A percentile compares a stretch with the other conserved stretches of the same genome.
These are phyloP conservation scores for Hoplias malabaricus DNA, from an alignment of 2,113 vertebrate genomes.

Conservation along the genomic window DNA sequence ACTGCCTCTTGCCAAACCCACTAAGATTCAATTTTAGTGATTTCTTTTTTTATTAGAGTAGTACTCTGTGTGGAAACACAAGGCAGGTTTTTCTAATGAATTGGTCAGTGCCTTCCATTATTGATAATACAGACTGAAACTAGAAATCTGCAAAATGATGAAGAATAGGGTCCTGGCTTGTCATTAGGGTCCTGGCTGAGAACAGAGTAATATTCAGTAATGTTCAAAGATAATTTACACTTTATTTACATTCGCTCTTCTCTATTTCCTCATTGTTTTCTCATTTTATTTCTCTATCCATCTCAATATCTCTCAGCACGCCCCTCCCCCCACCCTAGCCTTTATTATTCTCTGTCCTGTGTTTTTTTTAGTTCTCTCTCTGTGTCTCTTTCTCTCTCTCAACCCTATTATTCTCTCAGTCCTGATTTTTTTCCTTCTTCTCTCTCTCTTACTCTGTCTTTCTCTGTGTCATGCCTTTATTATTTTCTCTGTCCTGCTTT, in stretches of 20 bases:
- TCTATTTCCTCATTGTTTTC: not conserved
- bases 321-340: too few relatives aligned
- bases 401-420: not conserved
- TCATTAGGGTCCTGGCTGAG: too few relatives aligned
- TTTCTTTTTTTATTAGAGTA: too few relatives aligned
- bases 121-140: not conserved
- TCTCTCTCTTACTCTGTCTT: not conserved
- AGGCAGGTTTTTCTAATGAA: too few relatives aligned
- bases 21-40: too few relatives aligned
- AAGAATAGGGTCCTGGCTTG: too few relatives aligned
- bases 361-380: not conserved
- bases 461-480: not conserved
- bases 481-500: not conserved
- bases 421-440: not conserved
- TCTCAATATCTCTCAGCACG: not conserved
- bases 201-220: too few relatives aligned
- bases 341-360: not conserved
- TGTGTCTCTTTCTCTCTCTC: not conserved
- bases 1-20: too few relatives aligned
- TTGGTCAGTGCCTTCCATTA: too few relatives aligned
- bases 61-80: too few relatives aligned
- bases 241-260: constrained; percentile 6
- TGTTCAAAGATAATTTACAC: too few relatives aligned
- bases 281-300: not conserved
- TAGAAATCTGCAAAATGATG: too few relatives aligned